Evolutionary conservation across 2,113 vertebrate genomes (phyloP).

Genomic region (Ceuthmochares aereus): DNA sequence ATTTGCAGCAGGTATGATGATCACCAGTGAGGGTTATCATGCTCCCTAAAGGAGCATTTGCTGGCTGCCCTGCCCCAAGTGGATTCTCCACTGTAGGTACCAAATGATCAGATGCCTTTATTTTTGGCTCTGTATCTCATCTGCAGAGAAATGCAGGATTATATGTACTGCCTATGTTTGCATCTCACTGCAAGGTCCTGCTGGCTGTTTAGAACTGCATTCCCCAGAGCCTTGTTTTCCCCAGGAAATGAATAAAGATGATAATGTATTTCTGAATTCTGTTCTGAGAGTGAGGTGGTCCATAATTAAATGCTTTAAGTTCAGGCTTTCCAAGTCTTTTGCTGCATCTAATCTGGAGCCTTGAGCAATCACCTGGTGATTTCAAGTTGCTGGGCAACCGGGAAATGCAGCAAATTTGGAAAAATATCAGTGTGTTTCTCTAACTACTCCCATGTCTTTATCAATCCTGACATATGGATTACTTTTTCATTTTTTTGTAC

Average conservation of each 20-base stretch:
- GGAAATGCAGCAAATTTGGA: neutral
- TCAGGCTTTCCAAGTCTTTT: neutral
- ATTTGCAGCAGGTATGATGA: neutral
- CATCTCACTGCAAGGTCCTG: neutral
- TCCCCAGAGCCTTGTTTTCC: neutral
- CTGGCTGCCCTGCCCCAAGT: neutral
- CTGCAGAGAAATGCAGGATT: neutral
- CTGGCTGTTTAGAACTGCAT: neutral
- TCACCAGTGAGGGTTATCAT: neutral
- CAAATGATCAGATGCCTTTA: neutral
- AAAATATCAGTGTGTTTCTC: neutral
- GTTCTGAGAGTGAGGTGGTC: neutral
- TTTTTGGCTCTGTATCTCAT: neutral
- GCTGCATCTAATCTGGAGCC: neutral
- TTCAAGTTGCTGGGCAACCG: conserved; percentile 13
- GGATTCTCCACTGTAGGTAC: neutral
- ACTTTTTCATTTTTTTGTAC: neutral
- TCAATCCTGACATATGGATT: neutral
- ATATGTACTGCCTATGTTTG: neutral
- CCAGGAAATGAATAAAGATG: neutral
- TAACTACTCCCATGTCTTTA: neutral
- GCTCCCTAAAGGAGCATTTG: neutral
- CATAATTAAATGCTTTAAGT: neutral
- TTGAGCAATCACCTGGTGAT: neutral
- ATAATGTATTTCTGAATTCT: neutral